Evolutionary conservation across 2,888 invertebrate species (phyloP), one percentile per base, ranked within the genome.

Genomic region (Molorchus minor): DNA sequence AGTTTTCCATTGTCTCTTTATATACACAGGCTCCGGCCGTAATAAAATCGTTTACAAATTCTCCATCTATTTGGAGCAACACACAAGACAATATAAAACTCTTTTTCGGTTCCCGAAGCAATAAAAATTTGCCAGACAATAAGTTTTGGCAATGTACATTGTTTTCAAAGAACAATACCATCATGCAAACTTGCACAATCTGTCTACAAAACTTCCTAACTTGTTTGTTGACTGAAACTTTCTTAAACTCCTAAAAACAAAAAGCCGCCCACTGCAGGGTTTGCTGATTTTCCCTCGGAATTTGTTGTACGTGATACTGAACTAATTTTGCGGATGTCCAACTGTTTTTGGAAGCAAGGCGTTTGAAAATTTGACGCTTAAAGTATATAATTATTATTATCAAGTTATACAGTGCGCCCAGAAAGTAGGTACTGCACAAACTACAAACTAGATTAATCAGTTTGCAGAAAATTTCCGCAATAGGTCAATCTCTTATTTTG

Each of bases 91-190:
- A 60, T 59, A 66, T 61, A 60, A 54, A 64, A 57, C 58, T 56
- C 54, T 52, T 33, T 33, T 33, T 33, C 46, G 44, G 65, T 64
- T 65, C 62, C 19, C 56, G 58, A 56, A 66, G 71, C 65, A 72
- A 72, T 74, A 74, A 74, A 74, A 74, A 74, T 74, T 72, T 74
- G 64, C 70, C 71, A 72, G 70, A 74, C 74, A 72, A 72, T 72
- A 72, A 71, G 65, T 72, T 70, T 33, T 58, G 58, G 68, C 65
- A 71, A 72, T 71, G 74, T 74, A 72, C 72, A 74, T 72, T 72
- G 72, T 72, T 72, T 72, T 71, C 72, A 61, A 74, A 71, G 71
- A 74, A 74, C 74, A 74, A 74, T 74, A 70, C 71, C 71, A 71
- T 72, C 71, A 71, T 70, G 72, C 72, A 74, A 74, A 74, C 72